Conservation (phyloP, 2,113 vertebrate species). For the Neogale vison region DNA sequence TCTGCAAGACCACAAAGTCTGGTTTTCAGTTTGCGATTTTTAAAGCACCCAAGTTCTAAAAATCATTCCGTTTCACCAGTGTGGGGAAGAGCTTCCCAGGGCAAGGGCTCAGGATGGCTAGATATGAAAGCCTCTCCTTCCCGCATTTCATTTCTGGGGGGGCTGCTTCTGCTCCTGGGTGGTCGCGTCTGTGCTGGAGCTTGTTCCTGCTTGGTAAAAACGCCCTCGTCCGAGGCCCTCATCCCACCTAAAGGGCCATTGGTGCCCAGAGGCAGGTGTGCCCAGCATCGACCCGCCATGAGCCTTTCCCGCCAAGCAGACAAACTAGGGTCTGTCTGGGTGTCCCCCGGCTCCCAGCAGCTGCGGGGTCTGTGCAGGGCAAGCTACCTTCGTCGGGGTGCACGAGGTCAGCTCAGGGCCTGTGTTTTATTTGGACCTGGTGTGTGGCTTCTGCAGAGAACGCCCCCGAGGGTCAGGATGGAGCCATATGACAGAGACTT, state of each 20-base stretch:
- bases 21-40: background rate
- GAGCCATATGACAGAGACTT: background rate
- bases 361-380: rapidly evolving
- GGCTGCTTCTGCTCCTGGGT: rapidly evolving
- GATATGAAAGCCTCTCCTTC: background rate
- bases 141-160: rapidly evolving
- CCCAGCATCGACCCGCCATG: rapidly evolving
- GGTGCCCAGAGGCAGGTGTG: rapidly evolving
- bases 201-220: background rate
- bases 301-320: background rate
- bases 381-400: rapidly evolving
- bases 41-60: background rate
- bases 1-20: background rate
- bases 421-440: background rate
- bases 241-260: rapidly evolving
- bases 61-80: background rate
- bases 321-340: rapidly evolving
- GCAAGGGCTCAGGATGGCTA: rapidly evolving
- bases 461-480: background rate
- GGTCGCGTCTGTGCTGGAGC: background rate
- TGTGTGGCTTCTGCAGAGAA: background rate
- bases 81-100: rapidly evolving
- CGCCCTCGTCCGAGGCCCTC: background rate
- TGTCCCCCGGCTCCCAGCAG: rapidly evolving
- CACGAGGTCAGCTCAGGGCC: background rate